Conservation (phyloP, 2,888 invertebrate genomes). For the Polydrusus cervinus region DNA sequence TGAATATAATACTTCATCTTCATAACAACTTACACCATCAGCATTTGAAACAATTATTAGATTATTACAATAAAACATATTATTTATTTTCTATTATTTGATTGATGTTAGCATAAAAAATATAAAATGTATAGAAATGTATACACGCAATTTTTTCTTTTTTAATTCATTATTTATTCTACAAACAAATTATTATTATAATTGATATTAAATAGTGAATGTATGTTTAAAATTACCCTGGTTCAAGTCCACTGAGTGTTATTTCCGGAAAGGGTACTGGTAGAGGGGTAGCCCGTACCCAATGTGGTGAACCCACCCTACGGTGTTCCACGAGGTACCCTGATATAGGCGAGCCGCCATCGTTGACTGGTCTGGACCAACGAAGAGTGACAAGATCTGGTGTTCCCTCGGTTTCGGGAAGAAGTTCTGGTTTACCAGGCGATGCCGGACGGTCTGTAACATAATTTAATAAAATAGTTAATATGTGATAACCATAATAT, state of each 20-base stretch:
- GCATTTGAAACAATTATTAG: too few relatives aligned
- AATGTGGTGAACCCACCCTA: constrained; percentile 84
- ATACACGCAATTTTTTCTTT: too few relatives aligned
- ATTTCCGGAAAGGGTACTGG: constrained; percentile 83
- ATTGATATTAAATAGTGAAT: too few relatives aligned
- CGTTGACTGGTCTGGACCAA: constrained; percentile 87
- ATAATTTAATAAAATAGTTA: neutral
- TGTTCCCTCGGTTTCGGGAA: constrained; percentile 80
- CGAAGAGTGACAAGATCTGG: constrained; percentile 88
- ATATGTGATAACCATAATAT: too few relatives aligned
- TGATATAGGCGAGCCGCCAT: constrained; percentile 90
- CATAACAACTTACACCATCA: too few relatives aligned
- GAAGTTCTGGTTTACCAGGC: constrained; percentile 88
- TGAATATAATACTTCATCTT: too few relatives aligned
- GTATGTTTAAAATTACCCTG: constrained; percentile 74
- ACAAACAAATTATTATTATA: too few relatives aligned
- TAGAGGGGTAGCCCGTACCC: constrained; percentile 87
- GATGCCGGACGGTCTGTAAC: constrained; percentile 82
- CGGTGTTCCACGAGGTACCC: constrained; percentile 89
- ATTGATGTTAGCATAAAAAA: too few relatives aligned
- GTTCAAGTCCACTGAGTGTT: constrained; percentile 86
- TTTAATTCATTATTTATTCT: too few relatives aligned
- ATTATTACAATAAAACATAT: too few relatives aligned
- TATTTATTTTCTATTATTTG: too few relatives aligned
- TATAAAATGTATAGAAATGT: too few relatives aligned